Evolutionary conservation across 64 coral and sea anemone species (phyloP), one percentile per base, ranked within the genome.

Genomic region (Anthopleura sola): DNA sequence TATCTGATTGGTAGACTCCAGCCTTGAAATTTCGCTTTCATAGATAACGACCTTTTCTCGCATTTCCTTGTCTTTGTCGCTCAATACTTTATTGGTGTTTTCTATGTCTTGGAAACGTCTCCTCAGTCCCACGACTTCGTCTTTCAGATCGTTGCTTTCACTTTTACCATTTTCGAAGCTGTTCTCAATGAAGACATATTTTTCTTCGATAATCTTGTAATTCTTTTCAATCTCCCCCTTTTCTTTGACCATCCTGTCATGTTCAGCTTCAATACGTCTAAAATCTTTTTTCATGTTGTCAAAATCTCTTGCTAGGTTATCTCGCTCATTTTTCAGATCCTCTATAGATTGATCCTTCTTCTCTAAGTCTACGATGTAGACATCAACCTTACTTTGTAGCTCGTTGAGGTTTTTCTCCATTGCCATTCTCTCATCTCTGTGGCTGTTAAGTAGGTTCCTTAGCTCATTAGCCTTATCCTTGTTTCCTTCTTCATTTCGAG

Each of bases 1-100:
- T 78, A 94, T 84, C 56, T 98, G 92, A 71, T 88, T 86, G 13
- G 90, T 94, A 6, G 92, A 91, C 90, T 98, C 90, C 55, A 94
- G 88, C 55, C 83, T 98, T 40, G 93, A 88, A 74, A 94, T 86
- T 26, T 94, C 64, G 26, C 83, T 74, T 47, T 98, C 83, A 31
- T 94, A 92, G 17, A 37, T 85, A 87, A 87, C 58, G 16, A 92
- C 31, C 53, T 86, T 94, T 16, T 68, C 40, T 9, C 88, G 84
- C 14, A 94, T 29, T 51, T 92, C 92, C 26, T 83, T 89, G 38
- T 98, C 96, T 39, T 84, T 94, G 24, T 94, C 89, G 81, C 75
- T 85, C 49, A 88, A 87, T 26, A 53, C 81, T 29, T 86, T 92
- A 13, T 87, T 85, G 19, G 90, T 87, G n/a, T 57, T 92, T 66